phyloP scores from a whole-genome alignment of 2,797 vertebrate genomes.

The Eulemur mongoz region DNA sequence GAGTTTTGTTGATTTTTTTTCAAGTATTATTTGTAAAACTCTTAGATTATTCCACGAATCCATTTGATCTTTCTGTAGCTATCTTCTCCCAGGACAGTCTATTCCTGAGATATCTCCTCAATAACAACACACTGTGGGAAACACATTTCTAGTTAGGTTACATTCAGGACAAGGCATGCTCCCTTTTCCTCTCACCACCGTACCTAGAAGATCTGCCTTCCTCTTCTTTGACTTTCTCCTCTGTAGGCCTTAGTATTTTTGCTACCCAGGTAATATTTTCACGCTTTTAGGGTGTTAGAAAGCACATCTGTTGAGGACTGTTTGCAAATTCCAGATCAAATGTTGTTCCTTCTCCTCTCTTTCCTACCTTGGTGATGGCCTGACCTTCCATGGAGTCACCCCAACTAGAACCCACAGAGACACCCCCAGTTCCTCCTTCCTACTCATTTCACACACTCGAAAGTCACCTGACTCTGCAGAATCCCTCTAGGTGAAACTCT shows the following conservation, averaged over 20 bases:
- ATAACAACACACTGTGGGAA: not conserved
- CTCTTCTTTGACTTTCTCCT: not conserved
- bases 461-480: not conserved
- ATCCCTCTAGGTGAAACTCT: not conserved
- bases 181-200: not conserved
- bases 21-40: not conserved
- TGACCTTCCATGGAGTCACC: not conserved
- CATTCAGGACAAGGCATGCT: not conserved
- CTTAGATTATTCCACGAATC: not conserved
- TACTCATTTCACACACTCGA: not conserved
- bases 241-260: not conserved
- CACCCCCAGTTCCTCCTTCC: not conserved
- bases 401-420: not conserved
- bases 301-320: not conserved
- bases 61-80: not conserved
- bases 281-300: not conserved
- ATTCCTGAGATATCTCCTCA: not conserved
- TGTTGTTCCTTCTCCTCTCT: not conserved
- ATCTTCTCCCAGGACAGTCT: not conserved
- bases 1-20: not conserved
- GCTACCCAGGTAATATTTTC: not conserved
- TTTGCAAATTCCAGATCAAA: not conserved
- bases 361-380: not conserved
- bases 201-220: not conserved
- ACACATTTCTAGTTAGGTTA: not conserved